A percentile compares a stretch with the other conserved stretches of the same genome.
These are phyloP conservation scores for Rostratula benghalensis DNA, from an alignment of 2,113 vertebrate species.

Conservation along the genomic window DNA sequence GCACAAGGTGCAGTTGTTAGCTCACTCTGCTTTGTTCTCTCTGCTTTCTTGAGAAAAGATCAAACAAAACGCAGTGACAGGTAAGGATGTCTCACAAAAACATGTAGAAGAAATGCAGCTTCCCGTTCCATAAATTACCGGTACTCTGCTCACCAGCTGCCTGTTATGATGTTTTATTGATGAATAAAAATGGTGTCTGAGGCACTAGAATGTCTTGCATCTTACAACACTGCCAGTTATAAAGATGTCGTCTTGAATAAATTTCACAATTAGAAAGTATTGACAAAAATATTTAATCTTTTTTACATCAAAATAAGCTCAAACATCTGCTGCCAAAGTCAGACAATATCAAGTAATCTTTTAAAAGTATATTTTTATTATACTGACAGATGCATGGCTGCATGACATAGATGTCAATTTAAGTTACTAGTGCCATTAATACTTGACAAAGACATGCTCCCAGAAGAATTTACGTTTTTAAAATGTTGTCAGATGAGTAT, in stretches of 20 bases:
- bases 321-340: constrained; percentile 62
- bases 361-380: constrained; percentile 64
- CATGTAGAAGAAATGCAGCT: constrained; percentile 28
- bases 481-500: constrained; percentile 55
- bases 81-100: constrained; percentile 62
- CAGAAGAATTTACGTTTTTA: constrained; percentile 55
- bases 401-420: constrained; percentile 67
- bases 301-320: constrained; percentile 64
- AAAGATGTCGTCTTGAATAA: constrained; percentile 64
- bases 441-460: constrained; percentile 63
- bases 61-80: constrained; percentile 47
- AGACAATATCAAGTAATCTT: constrained; percentile 57
- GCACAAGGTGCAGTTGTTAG: neutral
- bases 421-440: constrained; percentile 65
- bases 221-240: constrained; percentile 28
- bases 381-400: constrained; percentile 65
- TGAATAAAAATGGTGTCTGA: constrained; percentile 65
- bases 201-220: constrained; percentile 35
- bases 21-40: constrained; percentile 24
- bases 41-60: constrained; percentile 41
- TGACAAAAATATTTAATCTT: constrained; percentile 67
- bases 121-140: constrained; percentile 61
- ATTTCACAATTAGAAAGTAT: constrained; percentile 68
- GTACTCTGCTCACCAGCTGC: constrained; percentile 46
- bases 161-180: constrained; percentile 69